These are phyloP conservation scores for Pandemis heparana DNA, from an alignment of 2,888 invertebrate genomes.

Conservation along the genomic window DNA sequence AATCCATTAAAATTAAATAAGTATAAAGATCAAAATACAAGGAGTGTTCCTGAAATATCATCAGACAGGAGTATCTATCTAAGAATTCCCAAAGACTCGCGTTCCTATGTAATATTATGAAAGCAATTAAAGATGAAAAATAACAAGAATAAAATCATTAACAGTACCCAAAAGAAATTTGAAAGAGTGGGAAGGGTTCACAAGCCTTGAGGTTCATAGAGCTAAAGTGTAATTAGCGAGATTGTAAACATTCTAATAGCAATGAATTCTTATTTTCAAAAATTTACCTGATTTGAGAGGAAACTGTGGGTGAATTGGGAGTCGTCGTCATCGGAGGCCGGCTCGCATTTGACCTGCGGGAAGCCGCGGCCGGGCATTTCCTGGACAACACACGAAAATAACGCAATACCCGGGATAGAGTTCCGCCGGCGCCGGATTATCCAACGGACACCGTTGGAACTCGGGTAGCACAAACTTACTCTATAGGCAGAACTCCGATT, in stretches of 20 bases:
- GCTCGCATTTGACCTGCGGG: constrained; percentile 72
- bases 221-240: neutral
- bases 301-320: constrained; percentile 63
- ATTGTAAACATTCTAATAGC: neutral
- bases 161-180: no score
- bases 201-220: no score
- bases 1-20: neutral
- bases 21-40: no score
- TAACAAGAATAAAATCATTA: no score
- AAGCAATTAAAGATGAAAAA: no score
- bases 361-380: constrained; percentile 73
- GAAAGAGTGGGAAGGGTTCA: no score
- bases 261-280: no score
- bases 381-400: constrained; percentile 49
- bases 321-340: constrained; percentile 71
- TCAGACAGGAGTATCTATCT: no score
- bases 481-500: neutral
- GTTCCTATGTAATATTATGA: no score
- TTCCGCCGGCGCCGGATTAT: neutral
- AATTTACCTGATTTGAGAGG: constrained; percentile 62
- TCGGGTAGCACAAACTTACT: neutral
- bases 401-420: neutral
- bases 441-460: neutral
- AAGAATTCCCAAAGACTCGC: no score
- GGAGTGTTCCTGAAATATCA: no score